A percentile compares a stretch with the other conserved stretches of the same genome.
Conservation (phyloP, 1,140 invertebrate species). For the Heliothis virescens region DNA sequence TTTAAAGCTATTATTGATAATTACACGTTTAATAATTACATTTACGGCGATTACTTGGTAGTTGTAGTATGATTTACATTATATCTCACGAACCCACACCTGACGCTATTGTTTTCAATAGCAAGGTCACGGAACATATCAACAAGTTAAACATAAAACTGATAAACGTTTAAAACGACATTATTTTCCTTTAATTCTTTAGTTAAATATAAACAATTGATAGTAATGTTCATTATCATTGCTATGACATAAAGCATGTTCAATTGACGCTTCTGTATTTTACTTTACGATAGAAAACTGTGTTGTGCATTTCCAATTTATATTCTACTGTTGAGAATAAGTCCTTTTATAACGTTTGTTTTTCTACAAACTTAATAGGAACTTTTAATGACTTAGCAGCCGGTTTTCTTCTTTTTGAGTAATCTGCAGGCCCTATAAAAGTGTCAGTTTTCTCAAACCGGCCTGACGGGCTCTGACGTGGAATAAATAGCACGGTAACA, state of each 20-base stretch:
- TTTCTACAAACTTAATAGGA: too few relatives aligned
- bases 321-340: neutral
- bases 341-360: too few relatives aligned
- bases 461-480: too few relatives aligned
- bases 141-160: constrained; percentile 9
- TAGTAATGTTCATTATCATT: neutral
- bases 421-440: too few relatives aligned
- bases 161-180: neutral
- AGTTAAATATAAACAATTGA: neutral
- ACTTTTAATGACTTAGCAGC: too few relatives aligned
- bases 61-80: constrained; percentile 9
- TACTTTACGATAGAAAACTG: neutral
- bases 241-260: too few relatives aligned
- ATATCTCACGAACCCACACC: constrained; percentile 24
- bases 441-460: too few relatives aligned
- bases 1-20: neutral
- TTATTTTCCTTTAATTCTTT: neutral
- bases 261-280: neutral
- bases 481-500: too few relatives aligned
- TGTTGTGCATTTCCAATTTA: too few relatives aligned
- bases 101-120: constrained; percentile 4
- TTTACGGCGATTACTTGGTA: neutral
- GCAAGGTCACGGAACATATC: constrained; percentile 21
- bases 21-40: constrained; percentile 1
- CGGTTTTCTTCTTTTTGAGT: too few relatives aligned